A percentile compares a stretch with the other conserved stretches of the same genome.
phyloP scores from a whole-genome alignment of 1,140 invertebrate genomes.

The Drosophila sp. region DNA sequence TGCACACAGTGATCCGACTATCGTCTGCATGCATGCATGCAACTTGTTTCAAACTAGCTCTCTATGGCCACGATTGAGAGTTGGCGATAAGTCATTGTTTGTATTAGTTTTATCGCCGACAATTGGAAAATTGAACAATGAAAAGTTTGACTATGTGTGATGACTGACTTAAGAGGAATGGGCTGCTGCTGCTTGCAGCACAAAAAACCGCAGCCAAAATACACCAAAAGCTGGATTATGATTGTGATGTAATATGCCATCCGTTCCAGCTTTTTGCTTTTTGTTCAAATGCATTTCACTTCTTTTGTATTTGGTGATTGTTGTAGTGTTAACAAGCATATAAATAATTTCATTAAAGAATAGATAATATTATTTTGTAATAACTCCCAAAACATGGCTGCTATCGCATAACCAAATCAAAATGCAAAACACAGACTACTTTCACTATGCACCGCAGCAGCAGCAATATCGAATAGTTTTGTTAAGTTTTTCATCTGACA shows the following conservation, averaged over 20 bases:
- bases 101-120: constrained; percentile 68
- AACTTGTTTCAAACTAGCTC: constrained; percentile 57
- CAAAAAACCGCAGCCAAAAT: constrained; percentile 27
- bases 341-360: constrained; percentile 61
- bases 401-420: constrained; percentile 34
- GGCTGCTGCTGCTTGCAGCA: constrained; percentile 20
- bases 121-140: constrained; percentile 79
- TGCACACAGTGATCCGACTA: constrained; percentile 25
- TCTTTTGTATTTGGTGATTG: constrained; percentile 15
- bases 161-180: constrained; percentile 12
- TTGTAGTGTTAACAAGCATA: constrained; percentile 16
- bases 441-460: constrained; percentile 38
- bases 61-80: constrained; percentile 58
- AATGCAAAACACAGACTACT: constrained; percentile 41
- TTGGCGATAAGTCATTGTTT: constrained; percentile 66
- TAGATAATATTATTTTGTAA: constrained; percentile 55
- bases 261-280: constrained; percentile 14
- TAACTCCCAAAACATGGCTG: constrained; percentile 19
- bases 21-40: constrained; percentile 54
- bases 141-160: constrained; percentile 34
- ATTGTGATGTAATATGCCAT: constrained; percentile 45
- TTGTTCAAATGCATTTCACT: constrained; percentile 39
- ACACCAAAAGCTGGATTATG: neutral
- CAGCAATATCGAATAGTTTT: constrained; percentile 52
- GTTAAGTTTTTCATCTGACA: constrained; percentile 22